Evolutionary conservation across 2,797 vertebrate genomes (phyloP), one percentile per base, ranked within the genome.

Genomic region (Arvicola amphibius): DNA sequence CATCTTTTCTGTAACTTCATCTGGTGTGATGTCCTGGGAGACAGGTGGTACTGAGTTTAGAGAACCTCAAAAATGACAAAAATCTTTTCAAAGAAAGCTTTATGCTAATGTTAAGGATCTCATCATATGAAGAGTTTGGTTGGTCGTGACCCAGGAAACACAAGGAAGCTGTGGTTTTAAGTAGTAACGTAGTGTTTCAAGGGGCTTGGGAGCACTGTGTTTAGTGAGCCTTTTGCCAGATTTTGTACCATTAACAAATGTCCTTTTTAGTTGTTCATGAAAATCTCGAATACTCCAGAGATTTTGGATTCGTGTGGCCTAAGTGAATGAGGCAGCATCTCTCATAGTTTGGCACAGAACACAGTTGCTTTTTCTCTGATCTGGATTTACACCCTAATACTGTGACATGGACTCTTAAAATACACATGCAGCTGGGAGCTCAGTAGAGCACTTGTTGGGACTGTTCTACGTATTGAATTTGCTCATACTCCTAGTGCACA

Each of bases 1-100:
- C 56, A 29, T 71, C 84, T n/a, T 94, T 89, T 74, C 65, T 19
- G 23, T 77, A 80, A 74, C 16, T 2, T 91, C 29, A 3, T 71
- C 67, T 76, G 16, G 56, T 71, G 29, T 94, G 63, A 53, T 95
- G 56, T 76, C 65, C 74, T 37, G 2, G 34, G n/a, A 69, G 32
- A 88, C 4, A 91, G 37, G 46, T n/a, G 34, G 1, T 74, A 51
- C 19, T 27, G n/a, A 40, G 11, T 43, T 88, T 90, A 59, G 93
- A 73, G 78, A 69, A 85, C 43, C 65, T 53, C 27, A 56, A 91
- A 92, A 81, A 46, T 73, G 53, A 74, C 65, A 78, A 87, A 29
- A 59, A 23, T 11, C 34, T 61, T 65, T 93, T 94, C 71, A 74
- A 86, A 89, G 27, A 34, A 96, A 93, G 79, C 21, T 77, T 69